These are phyloP conservation scores for Patella caerulea DNA, from an alignment of 2,888 invertebrate genomes.

Conservation along the genomic window DNA sequence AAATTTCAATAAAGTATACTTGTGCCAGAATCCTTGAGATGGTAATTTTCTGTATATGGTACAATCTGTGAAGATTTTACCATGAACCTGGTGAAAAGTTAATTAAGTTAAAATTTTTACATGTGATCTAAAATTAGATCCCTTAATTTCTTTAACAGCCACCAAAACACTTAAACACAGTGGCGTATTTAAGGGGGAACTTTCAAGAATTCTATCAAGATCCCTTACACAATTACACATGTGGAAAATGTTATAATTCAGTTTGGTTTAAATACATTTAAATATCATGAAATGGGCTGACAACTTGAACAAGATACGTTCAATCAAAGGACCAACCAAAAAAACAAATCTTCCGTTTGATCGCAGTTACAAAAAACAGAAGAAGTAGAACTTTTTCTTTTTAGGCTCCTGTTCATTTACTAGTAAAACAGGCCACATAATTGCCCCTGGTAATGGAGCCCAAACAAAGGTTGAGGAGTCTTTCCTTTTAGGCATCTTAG, in stretches of 20 bases:
- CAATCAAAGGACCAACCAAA: conserved; percentile 6
- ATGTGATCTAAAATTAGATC: conserved; percentile 1
- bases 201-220: conserved; percentile 8
- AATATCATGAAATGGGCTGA: conserved; percentile 10
- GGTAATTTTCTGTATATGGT: not conserved
- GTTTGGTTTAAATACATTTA: conserved; percentile 4
- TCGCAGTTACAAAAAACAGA: conserved; percentile 11
- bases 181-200: conserved; percentile 2
- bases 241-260: conserved; percentile 8
- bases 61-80: conserved; percentile 10
- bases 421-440: conserved; percentile 10
- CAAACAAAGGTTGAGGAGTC: not conserved
- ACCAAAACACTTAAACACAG: conserved; percentile 10
- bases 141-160: conserved; percentile 4
- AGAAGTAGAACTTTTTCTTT: conserved; percentile 7
- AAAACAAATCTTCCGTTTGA: conserved; percentile 3
- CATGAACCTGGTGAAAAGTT: conserved; percentile 8
- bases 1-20: conserved; percentile 9
- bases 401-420: conserved; percentile 1
- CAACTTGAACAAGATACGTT: conserved; percentile 8
- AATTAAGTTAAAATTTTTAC: conserved; percentile 5
- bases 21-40: conserved; percentile 10
- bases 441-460: conserved; percentile 6
- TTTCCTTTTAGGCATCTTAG: conserved; percentile 10
- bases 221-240: conserved; percentile 11